phyloP scores from a whole-genome alignment of 2,113 vertebrate species.

The Saiga tatarica region DNA sequence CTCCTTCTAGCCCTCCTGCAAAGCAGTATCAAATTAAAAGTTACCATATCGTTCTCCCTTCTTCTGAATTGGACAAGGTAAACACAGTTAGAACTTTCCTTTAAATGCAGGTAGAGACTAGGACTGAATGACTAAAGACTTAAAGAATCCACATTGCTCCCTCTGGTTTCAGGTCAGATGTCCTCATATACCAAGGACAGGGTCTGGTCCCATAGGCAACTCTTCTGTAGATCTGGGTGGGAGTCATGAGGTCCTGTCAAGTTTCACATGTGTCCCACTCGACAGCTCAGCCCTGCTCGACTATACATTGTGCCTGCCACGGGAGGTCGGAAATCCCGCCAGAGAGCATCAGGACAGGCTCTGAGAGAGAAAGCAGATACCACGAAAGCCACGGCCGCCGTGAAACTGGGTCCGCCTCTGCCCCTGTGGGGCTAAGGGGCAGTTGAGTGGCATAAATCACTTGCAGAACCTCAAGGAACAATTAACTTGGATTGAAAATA shows the following conservation, averaged over 20 bases:
- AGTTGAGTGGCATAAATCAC: slow-evolving; percentile 32
- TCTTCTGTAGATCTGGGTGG: background rate
- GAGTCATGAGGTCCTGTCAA: background rate
- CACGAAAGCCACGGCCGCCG: background rate
- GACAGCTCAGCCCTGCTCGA: background rate
- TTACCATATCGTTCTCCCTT: background rate
- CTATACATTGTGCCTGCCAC: background rate
- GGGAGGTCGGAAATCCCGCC: background rate
- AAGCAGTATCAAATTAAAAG: slow-evolving; percentile 11
- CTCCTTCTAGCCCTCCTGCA: background rate
- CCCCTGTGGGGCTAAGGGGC: background rate
- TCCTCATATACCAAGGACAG: background rate
- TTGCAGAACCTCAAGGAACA: slow-evolving; percentile 49
- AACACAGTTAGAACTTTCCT: background rate
- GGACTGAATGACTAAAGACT: background rate
- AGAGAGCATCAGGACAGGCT: background rate
- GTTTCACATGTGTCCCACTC: background rate
- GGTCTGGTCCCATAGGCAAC: background rate
- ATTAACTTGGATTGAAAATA: slow-evolving; percentile 47
- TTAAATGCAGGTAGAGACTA: background rate
- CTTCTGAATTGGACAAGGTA: background rate
- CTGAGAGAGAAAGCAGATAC: background rate
- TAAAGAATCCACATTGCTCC: background rate
- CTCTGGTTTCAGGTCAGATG: background rate
- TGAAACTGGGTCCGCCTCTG: slow-evolving; percentile 39